phyloP scores from a whole-genome alignment of 2,113 vertebrate species.

The Psilopsiagon aymara region DNA sequence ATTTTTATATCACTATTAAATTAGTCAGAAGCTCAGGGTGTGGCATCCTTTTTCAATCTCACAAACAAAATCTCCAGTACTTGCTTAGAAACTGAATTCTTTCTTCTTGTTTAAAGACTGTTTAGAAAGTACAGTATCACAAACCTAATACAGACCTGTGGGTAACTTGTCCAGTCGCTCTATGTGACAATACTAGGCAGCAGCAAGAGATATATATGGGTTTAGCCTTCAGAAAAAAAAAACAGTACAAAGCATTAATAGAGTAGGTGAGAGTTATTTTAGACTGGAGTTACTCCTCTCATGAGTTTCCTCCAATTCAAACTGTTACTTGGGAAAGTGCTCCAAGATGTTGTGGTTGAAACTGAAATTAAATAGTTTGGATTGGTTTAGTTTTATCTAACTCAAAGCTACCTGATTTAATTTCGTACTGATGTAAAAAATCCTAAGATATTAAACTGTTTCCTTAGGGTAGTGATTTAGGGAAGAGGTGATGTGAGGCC shows the following conservation, averaged over 20 bases:
- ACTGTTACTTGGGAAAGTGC: not conserved
- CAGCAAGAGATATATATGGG: not conserved
- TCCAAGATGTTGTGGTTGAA: not conserved
- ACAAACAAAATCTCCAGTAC: not conserved
- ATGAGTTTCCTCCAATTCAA: not conserved
- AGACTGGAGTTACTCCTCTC: not conserved
- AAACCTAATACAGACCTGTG: not conserved
- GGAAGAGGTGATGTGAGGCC: accelerated
- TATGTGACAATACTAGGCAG: not conserved
- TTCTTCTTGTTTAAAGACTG: not conserved
- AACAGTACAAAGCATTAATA: not conserved
- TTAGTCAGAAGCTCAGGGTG: not conserved
- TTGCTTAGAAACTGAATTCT: not conserved
- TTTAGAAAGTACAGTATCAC: not conserved
- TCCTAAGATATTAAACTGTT: not conserved
- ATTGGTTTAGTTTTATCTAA: not conserved
- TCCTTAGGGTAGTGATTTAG: not conserved
- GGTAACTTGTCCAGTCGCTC: not conserved
- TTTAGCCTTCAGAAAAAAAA: not conserved
- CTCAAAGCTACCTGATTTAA: not conserved
- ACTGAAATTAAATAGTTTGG: not conserved
- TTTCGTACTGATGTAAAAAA: not conserved
- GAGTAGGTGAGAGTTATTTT: not conserved
- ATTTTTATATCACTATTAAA: not conserved
- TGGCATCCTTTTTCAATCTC: not conserved